Conservation (phyloP, 2,797 vertebrate genomes). For the Macrochelys suwanniensis region DNA sequence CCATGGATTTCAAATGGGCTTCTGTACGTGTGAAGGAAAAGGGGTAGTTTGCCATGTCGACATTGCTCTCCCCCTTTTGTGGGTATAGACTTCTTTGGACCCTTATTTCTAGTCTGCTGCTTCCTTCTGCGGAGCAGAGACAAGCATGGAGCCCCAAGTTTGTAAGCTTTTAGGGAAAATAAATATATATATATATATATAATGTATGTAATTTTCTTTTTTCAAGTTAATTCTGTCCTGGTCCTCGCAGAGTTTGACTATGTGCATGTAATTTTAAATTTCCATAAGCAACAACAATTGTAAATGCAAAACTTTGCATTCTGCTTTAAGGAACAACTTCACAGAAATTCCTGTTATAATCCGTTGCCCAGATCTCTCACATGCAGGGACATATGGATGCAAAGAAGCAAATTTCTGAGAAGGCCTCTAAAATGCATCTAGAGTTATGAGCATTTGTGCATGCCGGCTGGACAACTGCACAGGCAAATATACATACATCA, state of each 20-base stretch:
- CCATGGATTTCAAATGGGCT: background rate
- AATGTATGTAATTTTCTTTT: background rate
- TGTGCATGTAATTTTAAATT: background rate
- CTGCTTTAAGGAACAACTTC: background rate
- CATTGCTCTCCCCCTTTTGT: background rate
- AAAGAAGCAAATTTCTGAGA: background rate
- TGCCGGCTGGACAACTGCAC: background rate
- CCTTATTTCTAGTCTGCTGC: background rate
- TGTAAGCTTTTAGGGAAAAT: background rate
- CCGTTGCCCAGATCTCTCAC: background rate
- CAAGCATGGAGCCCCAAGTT: background rate
- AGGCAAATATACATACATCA: background rate
- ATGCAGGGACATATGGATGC: conserved; percentile 23
- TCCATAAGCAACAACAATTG: background rate
- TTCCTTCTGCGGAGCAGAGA: background rate
- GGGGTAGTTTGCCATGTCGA: background rate
- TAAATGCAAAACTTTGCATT: background rate
- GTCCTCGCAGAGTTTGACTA: background rate
- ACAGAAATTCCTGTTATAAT: background rate
- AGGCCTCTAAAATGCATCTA: rapidly evolving
- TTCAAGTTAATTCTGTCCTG: background rate
- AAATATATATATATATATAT: background rate
- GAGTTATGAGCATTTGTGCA: conserved; percentile 45
- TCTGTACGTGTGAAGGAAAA: background rate
- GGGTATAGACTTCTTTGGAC: background rate